phyloP scores from a whole-genome alignment of 1,140 invertebrate genomes.

The Magallana ariakensis region DNA sequence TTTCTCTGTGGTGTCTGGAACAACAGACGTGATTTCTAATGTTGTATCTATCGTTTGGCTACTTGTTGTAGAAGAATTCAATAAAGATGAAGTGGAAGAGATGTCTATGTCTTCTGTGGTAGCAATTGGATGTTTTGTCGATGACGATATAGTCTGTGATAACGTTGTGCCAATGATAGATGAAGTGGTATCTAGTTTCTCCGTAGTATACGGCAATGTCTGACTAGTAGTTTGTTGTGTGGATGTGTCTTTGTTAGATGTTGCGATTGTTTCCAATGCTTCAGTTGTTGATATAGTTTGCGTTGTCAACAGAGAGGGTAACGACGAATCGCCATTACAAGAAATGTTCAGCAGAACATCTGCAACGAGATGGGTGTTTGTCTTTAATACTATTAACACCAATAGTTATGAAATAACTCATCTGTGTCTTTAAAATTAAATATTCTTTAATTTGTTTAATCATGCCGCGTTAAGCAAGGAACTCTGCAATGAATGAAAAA shows the following conservation, averaged over 20 bases:
- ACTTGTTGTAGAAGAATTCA: not conserved
- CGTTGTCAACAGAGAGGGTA: not conserved
- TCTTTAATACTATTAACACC: too few relatives aligned
- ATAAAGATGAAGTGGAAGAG: not conserved
- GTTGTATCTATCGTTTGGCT: not conserved
- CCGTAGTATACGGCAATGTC: not conserved
- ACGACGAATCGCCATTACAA: not conserved
- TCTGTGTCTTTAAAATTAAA: too few relatives aligned
- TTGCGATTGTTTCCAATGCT: too few relatives aligned
- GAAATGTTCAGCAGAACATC: not conserved
- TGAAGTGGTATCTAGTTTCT: not conserved
- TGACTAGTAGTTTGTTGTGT: not conserved
- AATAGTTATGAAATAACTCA: too few relatives aligned
- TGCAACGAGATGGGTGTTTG: too few relatives aligned
- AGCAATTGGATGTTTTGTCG: not conserved
- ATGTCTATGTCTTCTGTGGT: not conserved
- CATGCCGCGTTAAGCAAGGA: too few relatives aligned
- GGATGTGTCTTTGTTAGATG: not conserved
- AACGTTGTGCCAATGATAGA: not conserved
- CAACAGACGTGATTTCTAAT: not conserved
- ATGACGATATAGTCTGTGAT: not conserved
- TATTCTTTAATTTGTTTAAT: too few relatives aligned
- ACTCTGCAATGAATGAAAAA: too few relatives aligned
- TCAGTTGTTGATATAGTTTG: not conserved
- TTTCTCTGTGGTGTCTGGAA: not conserved